Evolutionary conservation across 1,140 invertebrate genomes (phyloP).

Genomic region (Bombus confusus): DNA sequence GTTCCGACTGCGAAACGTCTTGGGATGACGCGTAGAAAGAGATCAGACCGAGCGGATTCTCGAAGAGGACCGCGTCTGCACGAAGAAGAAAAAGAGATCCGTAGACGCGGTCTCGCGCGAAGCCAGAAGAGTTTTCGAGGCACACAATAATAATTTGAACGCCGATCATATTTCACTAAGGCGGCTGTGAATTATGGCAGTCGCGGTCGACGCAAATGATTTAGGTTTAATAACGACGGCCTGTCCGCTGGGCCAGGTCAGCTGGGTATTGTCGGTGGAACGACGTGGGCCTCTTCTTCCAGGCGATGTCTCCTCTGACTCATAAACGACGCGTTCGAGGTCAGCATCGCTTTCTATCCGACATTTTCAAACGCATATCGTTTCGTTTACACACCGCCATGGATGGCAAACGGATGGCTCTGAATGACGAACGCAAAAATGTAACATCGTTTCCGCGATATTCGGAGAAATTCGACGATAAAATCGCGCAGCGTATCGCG

Average conservation of each 20-base stretch:
- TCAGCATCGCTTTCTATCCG: neutral
- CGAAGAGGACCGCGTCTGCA: constrained; percentile 32
- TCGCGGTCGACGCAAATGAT: constrained; percentile 78
- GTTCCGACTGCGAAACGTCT: constrained; percentile 59
- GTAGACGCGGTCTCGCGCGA: constrained; percentile 2
- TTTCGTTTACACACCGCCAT: no score
- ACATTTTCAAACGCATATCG: neutral
- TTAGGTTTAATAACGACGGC: constrained; percentile 81
- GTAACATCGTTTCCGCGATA: neutral
- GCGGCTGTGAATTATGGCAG: constrained; percentile 77
- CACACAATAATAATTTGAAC: constrained; percentile 79
- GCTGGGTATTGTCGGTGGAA: constrained; percentile 73
- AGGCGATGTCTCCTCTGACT: constrained; percentile 40
- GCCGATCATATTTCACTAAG: constrained; percentile 78
- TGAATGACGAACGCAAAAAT: neutral
- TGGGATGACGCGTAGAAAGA: constrained; percentile 63
- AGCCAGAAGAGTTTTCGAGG: constrained; percentile 71
- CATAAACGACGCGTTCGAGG: neutral
- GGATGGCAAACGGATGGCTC: neutral
- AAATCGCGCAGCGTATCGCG: constrained; percentile 1
- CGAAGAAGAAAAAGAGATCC: neutral
- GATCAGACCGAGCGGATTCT: constrained; percentile 55
- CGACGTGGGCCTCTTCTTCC: constrained; percentile 44
- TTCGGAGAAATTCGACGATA: constrained; percentile 29
- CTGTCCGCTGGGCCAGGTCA: constrained; percentile 72